phyloP scores from a whole-genome alignment of 1,140 invertebrate species.

The Anastatus disparis region DNA sequence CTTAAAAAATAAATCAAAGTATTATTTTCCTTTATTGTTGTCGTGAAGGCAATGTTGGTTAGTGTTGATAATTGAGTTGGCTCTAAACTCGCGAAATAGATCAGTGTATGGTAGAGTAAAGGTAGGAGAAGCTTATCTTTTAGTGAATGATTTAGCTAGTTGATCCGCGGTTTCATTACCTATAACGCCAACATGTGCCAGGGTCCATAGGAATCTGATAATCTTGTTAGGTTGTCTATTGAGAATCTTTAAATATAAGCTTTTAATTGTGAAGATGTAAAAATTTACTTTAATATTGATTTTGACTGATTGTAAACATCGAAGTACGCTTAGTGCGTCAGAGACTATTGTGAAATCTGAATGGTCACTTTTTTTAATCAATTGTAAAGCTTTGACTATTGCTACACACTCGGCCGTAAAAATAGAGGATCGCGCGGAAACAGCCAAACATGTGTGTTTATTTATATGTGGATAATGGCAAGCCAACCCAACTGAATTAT shows the following conservation, averaged over 20 bases:
- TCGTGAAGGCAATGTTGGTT: background rate
- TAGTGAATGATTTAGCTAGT: background rate
- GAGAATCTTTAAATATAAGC: background rate
- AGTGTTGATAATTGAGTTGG: background rate
- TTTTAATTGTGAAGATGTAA: background rate
- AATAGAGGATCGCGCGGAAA: background rate
- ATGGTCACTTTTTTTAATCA: background rate
- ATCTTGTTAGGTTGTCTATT: background rate
- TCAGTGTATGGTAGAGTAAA: background rate
- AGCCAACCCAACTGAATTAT: background rate
- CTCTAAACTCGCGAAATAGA: background rate
- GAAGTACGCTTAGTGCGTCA: background rate
- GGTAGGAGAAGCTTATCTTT: background rate
- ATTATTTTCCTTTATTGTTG: background rate
- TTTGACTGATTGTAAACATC: background rate
- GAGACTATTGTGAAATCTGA: background rate
- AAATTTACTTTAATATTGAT: background rate
- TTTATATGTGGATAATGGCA: background rate
- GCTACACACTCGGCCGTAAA: background rate
- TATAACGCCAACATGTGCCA: background rate
- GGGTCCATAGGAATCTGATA: conserved; percentile 1
- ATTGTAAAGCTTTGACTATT: background rate
- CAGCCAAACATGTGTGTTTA: background rate
- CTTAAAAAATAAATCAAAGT: background rate
- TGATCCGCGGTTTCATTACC: background rate